phyloP scores from a whole-genome alignment of 2,113 vertebrate genomes.

The Callocephalon fimbriatum region DNA sequence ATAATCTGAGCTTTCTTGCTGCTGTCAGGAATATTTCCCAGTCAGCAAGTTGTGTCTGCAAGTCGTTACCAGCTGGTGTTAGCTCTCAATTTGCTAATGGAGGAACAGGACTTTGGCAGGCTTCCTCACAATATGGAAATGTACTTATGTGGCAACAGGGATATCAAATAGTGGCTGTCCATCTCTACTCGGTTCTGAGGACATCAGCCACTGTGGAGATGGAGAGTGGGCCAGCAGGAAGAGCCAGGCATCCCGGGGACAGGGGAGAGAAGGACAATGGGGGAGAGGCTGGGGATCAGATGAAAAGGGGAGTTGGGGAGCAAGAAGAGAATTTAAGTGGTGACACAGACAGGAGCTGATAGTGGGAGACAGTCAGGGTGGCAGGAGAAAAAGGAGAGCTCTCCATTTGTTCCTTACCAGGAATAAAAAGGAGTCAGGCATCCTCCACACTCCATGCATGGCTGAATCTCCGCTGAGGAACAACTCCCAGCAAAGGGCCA shows the following conservation, averaged over 20 bases:
- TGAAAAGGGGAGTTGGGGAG: neutral
- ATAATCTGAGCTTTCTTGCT: constrained; percentile 63
- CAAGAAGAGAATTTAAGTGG: neutral
- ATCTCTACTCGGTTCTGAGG: accelerated
- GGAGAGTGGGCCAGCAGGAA: neutral
- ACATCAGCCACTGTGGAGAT: neutral
- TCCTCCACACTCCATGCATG: neutral
- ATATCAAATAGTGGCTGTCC: neutral
- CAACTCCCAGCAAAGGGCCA: neutral
- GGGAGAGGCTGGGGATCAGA: neutral
- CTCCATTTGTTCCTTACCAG: neutral
- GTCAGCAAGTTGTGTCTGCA: constrained; percentile 56
- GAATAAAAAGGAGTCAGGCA: neutral
- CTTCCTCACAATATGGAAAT: neutral
- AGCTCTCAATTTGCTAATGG: constrained; percentile 34
- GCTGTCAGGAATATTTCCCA: constrained; percentile 68
- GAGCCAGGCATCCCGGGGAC: neutral
- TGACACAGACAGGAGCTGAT: neutral
- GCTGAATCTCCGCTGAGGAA: neutral
- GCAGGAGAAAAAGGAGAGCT: neutral
- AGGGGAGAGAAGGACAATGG: neutral
- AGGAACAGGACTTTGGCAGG: constrained; percentile 52
- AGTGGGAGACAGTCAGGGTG: neutral
- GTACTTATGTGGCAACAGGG: neutral
- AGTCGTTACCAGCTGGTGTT: constrained; percentile 69